Conservation (phyloP, 2,113 vertebrate species). For the Nerophis ophidion region DNA sequence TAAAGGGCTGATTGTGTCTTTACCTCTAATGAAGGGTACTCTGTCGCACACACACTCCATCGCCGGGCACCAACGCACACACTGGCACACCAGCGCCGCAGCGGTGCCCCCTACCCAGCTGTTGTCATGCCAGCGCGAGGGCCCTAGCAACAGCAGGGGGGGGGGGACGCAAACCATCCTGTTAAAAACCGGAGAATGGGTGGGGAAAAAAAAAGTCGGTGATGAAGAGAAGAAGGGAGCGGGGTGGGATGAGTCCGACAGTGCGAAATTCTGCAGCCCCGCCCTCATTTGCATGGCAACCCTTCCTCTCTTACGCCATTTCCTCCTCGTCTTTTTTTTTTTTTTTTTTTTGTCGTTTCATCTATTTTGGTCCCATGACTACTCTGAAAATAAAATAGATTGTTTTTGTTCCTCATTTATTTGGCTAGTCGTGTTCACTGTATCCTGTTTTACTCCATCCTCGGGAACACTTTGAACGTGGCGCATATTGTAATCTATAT, state of each 20-base stretch:
- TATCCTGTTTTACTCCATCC: conserved; percentile 19
- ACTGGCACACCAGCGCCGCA: conserved; percentile 46
- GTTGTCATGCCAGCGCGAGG: conserved; percentile 67
- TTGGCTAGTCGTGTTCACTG: conserved; percentile 16
- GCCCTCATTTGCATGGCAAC: conserved; percentile 72
- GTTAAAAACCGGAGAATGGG: conserved; percentile 54
- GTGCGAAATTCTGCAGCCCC: conserved; percentile 71
- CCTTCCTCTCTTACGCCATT: conserved; percentile 54
- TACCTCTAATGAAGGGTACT: conserved; percentile 61
- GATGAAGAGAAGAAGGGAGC: conserved; percentile 22
- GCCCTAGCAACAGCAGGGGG: conserved; percentile 80
- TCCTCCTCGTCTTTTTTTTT: conserved; percentile 37
- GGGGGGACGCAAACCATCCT: conserved; percentile 58
- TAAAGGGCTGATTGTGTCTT: conserved; percentile 55
- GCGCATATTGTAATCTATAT: neutral
- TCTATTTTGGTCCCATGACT: conserved; percentile 30
- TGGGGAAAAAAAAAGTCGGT: conserved; percentile 41
- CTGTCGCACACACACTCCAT: conserved; percentile 24
- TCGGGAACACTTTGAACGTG: neutral
- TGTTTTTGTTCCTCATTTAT: conserved; percentile 26
- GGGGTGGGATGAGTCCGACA: conserved; percentile 72
- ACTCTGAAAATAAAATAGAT: conserved; percentile 30
- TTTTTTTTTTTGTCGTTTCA: conserved; percentile 24
- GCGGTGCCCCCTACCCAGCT: conserved; percentile 74
- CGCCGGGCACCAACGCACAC: conserved; percentile 24